Evolutionary conservation across 2,888 invertebrate species (phyloP), one percentile per base, ranked within the genome.

Genomic region (Graphium colonna): DNA sequence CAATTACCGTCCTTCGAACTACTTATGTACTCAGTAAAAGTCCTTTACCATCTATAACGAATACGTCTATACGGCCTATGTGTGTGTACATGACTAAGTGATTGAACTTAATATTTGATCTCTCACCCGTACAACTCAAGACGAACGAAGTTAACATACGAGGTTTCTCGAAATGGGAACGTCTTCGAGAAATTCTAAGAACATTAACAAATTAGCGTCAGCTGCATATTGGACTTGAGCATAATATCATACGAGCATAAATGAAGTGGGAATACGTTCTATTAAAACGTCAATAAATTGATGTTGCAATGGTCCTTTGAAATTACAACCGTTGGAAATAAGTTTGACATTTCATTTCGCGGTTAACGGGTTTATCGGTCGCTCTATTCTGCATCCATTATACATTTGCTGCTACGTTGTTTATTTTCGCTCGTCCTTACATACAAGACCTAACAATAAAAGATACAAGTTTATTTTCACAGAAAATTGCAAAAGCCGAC

Each of bases 311-410:
- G 42, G 36, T 47, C 31, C 47, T 52, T n/a, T 17, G 43, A 42
- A 48, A 43, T 48, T 26, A 28, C 16, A 52, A 7, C 9, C 33
- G 33, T 42, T 52, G 36, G 42, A 48, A 52, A 48, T 52, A 48
- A 47, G 42, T 48, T 47, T 52, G 52, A 52, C 43, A 48, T 48
- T 52, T 52, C 52, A 52, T 43, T 52, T 52, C 36, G 47, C 47
- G 47, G 47, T 52, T 47, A 52, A 48, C 52, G 36, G 33, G 47
- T 42, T 48, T 47, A 48, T 38, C 36, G 42, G 15, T 47, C 47
- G 47, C 31, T 43, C 42, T 38, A 43, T 52, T 52, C 42, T 47
- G 52, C 47, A 43, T 52, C 52, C 41, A 57, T 57, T 57, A 51
- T 51, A 50, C 33, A 52, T 50, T 2, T 33, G 10, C 33, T 7